A percentile compares a stretch with the other conserved stretches of the same genome.
Conservation (phyloP, 30 jellyfish, hydroid and myxozoan genomes). For the Hydra vulgaris region DNA sequence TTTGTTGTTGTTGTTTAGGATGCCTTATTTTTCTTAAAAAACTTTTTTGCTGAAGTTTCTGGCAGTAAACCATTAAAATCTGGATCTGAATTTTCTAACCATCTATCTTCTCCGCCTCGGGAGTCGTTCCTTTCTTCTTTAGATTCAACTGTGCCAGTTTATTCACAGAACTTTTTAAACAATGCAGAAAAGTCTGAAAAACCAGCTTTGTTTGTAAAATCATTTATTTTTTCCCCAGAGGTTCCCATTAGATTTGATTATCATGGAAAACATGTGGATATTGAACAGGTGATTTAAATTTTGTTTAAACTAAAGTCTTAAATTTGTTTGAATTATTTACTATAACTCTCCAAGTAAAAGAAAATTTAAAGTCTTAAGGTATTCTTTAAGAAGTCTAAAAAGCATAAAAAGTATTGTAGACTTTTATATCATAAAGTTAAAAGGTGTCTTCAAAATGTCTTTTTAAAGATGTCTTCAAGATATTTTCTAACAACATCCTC, state of each 20-base stretch:
- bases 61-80: constrained; percentile 32
- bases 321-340: not conserved
- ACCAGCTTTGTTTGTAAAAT: constrained; percentile 49
- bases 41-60: constrained; percentile 63
- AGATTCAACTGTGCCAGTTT: constrained; percentile 12
- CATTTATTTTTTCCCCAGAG: constrained; percentile 91
- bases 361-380: not conserved
- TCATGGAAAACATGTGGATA: constrained; percentile 76
- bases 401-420: too few species aligned
- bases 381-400: too few species aligned
- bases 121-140: constrained; percentile 15
- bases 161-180: not conserved
- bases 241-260: constrained; percentile 96
- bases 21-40: constrained; percentile 63
- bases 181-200: not conserved
- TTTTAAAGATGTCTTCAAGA: too few species aligned
- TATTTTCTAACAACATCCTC: too few species aligned
- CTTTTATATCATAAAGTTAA: too few species aligned
- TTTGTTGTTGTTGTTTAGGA: constrained; percentile 26
- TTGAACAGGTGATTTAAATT: constrained; percentile 65
- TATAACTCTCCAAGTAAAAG: not conserved
- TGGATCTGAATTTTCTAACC: constrained; percentile 9
- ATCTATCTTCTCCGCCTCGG: constrained; percentile 46
- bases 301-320: not conserved
- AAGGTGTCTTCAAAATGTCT: too few species aligned